Evolutionary conservation across 1,140 invertebrate genomes (phyloP).

Genomic region (Triops longicaudatus): DNA sequence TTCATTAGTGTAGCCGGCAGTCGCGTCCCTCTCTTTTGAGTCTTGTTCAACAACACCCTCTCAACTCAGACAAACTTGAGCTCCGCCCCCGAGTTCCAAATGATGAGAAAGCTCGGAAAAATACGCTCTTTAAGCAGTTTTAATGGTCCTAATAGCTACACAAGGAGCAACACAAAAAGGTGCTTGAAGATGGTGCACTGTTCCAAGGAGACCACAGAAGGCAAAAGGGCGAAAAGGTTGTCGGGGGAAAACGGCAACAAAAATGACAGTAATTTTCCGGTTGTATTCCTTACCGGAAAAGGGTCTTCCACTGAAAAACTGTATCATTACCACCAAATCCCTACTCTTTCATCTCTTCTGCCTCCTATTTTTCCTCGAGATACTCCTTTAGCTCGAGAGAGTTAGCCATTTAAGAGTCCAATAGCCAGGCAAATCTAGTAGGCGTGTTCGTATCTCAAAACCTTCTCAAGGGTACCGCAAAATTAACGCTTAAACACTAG

Average conservation of each 20-base stretch:
- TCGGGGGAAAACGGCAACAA: not conserved
- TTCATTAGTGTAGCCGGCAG: not conserved
- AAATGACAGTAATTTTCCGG: not conserved
- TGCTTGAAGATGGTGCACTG: not conserved
- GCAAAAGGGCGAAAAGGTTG: constrained; percentile 1
- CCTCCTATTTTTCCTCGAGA: not conserved
- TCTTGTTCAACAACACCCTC: constrained; percentile 1
- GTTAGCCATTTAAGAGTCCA: not conserved
- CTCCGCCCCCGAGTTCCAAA: not conserved
- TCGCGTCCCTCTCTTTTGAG: not conserved
- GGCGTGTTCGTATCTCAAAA: not conserved
- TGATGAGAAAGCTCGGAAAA: constrained; percentile 4
- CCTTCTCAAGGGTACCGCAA: not conserved
- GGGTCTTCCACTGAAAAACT: not conserved
- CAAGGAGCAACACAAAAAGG: not conserved
- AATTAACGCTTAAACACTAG: not conserved
- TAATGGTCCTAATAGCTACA: not conserved
- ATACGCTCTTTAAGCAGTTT: not conserved
- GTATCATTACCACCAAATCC: not conserved
- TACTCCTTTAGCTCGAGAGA: no score
- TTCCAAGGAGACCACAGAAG: not conserved
- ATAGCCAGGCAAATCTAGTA: not conserved
- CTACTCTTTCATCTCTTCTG: not conserved
- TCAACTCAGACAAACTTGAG: not conserved
- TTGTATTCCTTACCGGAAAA: not conserved